phyloP scores from a whole-genome alignment of 2,797 vertebrate species.

The Semaprochilodus insignis region DNA sequence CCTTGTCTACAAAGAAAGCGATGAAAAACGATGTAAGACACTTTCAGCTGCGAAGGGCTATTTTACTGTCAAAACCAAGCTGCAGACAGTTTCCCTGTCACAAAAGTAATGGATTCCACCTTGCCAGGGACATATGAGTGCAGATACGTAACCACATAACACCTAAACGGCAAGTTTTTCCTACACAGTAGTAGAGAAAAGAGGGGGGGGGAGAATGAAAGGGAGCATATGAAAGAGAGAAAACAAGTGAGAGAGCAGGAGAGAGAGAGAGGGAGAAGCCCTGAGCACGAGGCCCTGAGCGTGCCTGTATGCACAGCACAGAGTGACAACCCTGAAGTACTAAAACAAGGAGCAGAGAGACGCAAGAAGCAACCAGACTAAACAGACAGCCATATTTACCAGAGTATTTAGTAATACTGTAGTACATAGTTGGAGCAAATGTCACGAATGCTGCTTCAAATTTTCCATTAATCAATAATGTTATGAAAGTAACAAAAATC shows the following conservation, averaged over 20 bases:
- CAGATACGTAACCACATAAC: conserved; percentile 76
- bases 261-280: conserved; percentile 8
- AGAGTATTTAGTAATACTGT: neutral
- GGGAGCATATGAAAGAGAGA: conserved; percentile 31
- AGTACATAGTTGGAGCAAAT: neutral
- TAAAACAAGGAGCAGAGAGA: neutral
- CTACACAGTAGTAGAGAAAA: no score
- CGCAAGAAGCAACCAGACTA: neutral
- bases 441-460: neutral
- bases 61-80: neutral
- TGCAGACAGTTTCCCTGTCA: conserved; percentile 56
- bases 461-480: no score
- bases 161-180: conserved; percentile 77
- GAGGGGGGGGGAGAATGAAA: neutral
- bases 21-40: neutral
- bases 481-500: no score
- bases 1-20: neutral
- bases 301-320: conserved; percentile 49
- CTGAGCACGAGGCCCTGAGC: conserved; percentile 72
- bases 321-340: neutral
- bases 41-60: neutral
- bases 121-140: conserved; percentile 75
- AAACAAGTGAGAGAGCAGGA: neutral
- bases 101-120: conserved; percentile 68
- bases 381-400: neutral